These are phyloP conservation scores for Nasonia giraulti DNA, from an alignment of 1,140 invertebrate species.

Conservation along the genomic window DNA sequence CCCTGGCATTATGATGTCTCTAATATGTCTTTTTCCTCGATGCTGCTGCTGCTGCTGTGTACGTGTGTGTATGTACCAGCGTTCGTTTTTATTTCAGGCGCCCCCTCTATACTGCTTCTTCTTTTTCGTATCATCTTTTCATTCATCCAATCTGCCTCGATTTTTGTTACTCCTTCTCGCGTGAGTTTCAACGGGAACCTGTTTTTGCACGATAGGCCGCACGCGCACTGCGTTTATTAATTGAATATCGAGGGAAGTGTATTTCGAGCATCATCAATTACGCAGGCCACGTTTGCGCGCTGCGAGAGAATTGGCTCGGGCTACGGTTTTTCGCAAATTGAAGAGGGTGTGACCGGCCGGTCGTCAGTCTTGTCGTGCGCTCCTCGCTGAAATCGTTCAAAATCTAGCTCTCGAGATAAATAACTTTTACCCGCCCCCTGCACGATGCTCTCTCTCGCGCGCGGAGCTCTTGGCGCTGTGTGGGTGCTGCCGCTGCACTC, in stretches of 20 bases:
- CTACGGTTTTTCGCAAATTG: slow-evolving; percentile 41
- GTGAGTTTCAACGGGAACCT: neutral
- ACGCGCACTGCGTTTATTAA: neutral
- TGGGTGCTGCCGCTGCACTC: slow-evolving; percentile 60
- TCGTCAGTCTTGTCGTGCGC: slow-evolving; percentile 46
- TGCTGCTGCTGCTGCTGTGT: slow-evolving; percentile 34
- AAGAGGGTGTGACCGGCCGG: slow-evolving; percentile 39
- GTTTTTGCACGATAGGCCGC: neutral
- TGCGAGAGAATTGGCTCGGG: slow-evolving; percentile 15
- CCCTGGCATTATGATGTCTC: slow-evolving; percentile 74
- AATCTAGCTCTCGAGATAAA: slow-evolving; percentile 73
- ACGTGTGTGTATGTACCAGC: neutral
- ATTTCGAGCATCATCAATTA: slow-evolving; percentile 36
- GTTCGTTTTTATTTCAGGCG: neutral
- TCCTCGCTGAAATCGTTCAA: slow-evolving; percentile 70
- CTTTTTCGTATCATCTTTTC: neutral
- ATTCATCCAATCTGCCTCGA: neutral
- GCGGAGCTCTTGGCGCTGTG: neutral
- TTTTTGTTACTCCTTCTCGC: neutral
- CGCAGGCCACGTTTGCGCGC: no score
- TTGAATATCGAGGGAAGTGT: slow-evolving; percentile 12
- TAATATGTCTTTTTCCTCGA: slow-evolving; percentile 74
- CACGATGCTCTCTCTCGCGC: neutral
- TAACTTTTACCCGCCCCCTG: slow-evolving; percentile 69
- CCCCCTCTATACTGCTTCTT: no score